phyloP scores from a whole-genome alignment of 1,140 invertebrate genomes.

The Subanguina moxae region DNA sequence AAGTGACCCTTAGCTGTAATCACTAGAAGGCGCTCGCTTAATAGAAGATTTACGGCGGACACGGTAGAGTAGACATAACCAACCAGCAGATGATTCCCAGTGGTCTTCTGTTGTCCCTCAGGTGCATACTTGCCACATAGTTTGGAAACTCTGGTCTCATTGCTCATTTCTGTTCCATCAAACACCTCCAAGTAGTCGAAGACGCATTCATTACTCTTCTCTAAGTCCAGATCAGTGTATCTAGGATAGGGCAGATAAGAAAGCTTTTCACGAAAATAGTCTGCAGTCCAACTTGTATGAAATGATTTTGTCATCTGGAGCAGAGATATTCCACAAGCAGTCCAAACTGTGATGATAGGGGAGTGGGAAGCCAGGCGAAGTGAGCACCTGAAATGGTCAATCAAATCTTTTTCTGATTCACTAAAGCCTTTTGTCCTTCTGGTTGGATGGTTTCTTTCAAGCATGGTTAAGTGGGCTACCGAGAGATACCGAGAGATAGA shows the following conservation, averaged over 20 bases:
- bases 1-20: no score
- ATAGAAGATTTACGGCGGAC: no score
- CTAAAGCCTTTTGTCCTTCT: no score
- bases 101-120: slow-evolving; percentile 36
- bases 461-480: no score
- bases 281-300: slow-evolving; percentile 48
- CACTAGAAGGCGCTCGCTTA: no score
- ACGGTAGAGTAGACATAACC: no score
- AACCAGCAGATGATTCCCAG: slow-evolving; percentile 36
- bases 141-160: slow-evolving; percentile 9
- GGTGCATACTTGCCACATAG: slow-evolving; percentile 22
- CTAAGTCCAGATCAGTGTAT: slow-evolving; percentile 45
- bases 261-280: no score
- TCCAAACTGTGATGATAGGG: slow-evolving; percentile 61
- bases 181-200: slow-evolving; percentile 55
- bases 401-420: no score
- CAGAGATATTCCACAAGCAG: slow-evolving; percentile 61
- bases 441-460: no score
- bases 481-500: no score
- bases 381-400: no score
- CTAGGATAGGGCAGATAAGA: slow-evolving; percentile 22
- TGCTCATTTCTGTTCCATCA: slow-evolving; percentile 39
- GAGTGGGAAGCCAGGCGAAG: slow-evolving; percentile 62
- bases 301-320: slow-evolving; percentile 55
- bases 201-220: slow-evolving; percentile 32